Evolutionary conservation across 2,888 invertebrate species (phyloP).

Genomic region (Andrena chrysosceles): DNA sequence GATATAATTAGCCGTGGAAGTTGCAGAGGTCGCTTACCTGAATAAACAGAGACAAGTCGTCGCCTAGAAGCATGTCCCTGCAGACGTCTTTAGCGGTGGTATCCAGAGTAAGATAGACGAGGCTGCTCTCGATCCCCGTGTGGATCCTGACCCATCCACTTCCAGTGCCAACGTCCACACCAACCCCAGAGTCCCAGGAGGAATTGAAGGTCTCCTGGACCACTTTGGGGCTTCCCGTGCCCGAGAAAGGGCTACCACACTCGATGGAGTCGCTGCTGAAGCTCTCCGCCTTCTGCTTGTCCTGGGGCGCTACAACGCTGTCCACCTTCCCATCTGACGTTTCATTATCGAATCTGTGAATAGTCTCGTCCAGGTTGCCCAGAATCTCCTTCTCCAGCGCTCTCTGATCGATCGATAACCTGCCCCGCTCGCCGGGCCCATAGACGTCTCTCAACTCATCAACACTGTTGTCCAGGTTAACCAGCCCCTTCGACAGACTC

Average conservation of each 20-base stretch:
- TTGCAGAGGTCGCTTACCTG: conserved; percentile 75
- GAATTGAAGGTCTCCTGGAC: conserved; percentile 79
- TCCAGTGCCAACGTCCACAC: conserved; percentile 85
- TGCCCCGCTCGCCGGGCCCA: conserved; percentile 19
- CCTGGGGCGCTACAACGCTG: conserved; percentile 19
- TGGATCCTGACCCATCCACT: conserved; percentile 89
- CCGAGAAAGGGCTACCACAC: conserved; percentile 68
- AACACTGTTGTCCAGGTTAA: conserved; percentile 9
- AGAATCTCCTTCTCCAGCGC: conserved; percentile 74
- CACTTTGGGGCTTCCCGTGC: conserved; percentile 49
- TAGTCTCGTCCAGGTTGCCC: conserved; percentile 80
- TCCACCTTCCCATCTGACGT: neutral
- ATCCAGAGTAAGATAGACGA: conserved; percentile 87
- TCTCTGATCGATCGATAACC: conserved; percentile 53
- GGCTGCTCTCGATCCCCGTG: conserved; percentile 87
- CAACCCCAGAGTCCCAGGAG: conserved; percentile 85
- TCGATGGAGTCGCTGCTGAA: conserved; percentile 80
- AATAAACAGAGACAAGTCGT: conserved; percentile 81
- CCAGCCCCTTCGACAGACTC: neutral
- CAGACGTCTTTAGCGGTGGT: conserved; percentile 86
- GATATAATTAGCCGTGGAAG: conserved; percentile 59
- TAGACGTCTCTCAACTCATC: neutral
- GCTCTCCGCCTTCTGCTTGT: conserved; percentile 65
- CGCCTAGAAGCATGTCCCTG: conserved; percentile 85
- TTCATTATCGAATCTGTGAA: conserved; percentile 79